Evolutionary conservation across 1,140 invertebrate genomes (phyloP), one percentile per base, ranked within the genome.

Genomic region (Neocloeon triangulifer): DNA sequence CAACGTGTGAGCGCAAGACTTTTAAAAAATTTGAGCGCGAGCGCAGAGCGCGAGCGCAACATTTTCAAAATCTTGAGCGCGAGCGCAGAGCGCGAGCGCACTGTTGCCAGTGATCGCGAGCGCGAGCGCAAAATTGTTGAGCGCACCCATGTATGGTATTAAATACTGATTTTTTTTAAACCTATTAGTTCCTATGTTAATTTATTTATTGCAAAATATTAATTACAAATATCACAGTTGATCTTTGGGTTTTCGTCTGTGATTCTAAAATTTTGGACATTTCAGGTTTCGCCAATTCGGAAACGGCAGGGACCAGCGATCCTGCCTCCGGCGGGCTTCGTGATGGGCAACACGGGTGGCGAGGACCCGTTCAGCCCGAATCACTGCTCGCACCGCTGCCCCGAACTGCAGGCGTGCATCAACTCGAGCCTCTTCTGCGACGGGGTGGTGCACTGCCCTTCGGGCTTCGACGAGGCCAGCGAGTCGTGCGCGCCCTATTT

Each of bases 391-490:
- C 70, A 77, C 43, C 66, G 71, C 16, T 89, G 84, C 48, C 72
- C 79, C 1, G 81, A 85, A 34, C 46, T 89, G 35, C 73, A 80
- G 43, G 81, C 80, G 3, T 89, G 84, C 51, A 84, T 89, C 42
- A 78, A 80, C 42, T 60, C 71, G 0, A 70, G 71, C n/a, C 60
- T 89, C 6, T 86, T 80, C 78, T 89, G 84, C 48, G 80, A 89
- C 44, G 81, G 80, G 0, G 53, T 68, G 9, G 59, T 64, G 18
- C 78, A 89, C 43, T 88, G 84, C 47, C 84, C 84, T 0, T 80
- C 75, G 2, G 80, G 78, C 0, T 72, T 78, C 43, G 84, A 89
- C 53, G 84, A 89, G 51, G 66, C 78, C 2, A 58, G 80, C 12
- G 26, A 18, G 12, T 17, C 15, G 2, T 33, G 15, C n/a, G 59